A percentile compares a stretch with the other conserved stretches of the same genome.
These are phyloP conservation scores for Oscheius onirici DNA, from an alignment of 2,888 invertebrate genomes.

Conservation along the genomic window DNA sequence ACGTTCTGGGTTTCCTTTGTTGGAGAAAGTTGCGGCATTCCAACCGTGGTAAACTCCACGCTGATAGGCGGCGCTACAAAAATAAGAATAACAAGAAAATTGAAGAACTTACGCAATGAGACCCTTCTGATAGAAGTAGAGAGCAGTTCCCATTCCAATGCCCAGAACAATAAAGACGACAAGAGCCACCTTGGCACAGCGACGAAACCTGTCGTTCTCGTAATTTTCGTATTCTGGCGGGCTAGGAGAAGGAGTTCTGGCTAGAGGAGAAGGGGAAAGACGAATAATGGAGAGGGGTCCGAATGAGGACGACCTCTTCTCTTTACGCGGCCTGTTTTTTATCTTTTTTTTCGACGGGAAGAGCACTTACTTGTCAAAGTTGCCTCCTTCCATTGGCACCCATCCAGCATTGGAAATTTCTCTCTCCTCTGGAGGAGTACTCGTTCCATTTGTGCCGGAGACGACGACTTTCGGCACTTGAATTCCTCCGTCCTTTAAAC, in stretches of 20 bases:
- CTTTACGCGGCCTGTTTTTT: conserved; percentile 36
- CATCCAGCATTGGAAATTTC: conserved; percentile 55
- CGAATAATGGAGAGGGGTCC: conserved; percentile 61
- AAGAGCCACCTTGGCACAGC: conserved; percentile 50
- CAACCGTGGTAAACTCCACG: conserved; percentile 56
- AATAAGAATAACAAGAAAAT: too few relatives aligned
- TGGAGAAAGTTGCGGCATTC: conserved; percentile 52
- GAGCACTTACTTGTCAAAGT: conserved; percentile 46
- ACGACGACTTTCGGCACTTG: conserved; percentile 49
- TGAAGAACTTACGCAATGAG: conserved; percentile 43
- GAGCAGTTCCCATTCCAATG: conserved; percentile 46
- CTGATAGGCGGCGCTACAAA: conserved; percentile 51
- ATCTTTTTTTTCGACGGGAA: neutral
- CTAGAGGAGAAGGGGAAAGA: conserved; percentile 60
- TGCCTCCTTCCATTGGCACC: conserved; percentile 58
- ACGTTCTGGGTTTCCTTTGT: conserved; percentile 53
- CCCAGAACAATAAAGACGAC: conserved; percentile 44
- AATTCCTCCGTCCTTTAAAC: neutral
- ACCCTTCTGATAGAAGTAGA: conserved; percentile 54
- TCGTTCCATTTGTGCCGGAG: conserved; percentile 32
- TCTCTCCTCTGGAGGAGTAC: conserved; percentile 39
- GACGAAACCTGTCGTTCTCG: conserved; percentile 47
- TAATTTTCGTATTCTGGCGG: conserved; percentile 57
- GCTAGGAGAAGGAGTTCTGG: conserved; percentile 56
- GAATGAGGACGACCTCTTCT: conserved; percentile 60